Evolutionary conservation across 2,888 invertebrate genomes (phyloP), one percentile per base, ranked within the genome.

Genomic region (Chesias legatella): DNA sequence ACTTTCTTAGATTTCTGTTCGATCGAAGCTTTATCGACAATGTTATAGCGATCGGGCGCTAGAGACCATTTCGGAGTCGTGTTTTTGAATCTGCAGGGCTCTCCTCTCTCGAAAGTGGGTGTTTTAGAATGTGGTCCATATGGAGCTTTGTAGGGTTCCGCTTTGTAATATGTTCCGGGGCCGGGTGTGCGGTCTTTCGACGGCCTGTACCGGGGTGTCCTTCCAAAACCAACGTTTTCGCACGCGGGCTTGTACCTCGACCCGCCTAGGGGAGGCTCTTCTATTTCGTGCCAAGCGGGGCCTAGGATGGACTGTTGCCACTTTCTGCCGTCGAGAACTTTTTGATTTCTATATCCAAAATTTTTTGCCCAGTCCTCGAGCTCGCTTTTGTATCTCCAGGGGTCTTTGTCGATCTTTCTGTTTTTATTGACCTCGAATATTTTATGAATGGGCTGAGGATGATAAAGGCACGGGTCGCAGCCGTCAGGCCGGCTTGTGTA

Each of bases 351-450:
- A 41, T 82, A 86, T 3, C 85, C 85, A 22, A 86, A 68, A 51
- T 86, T 80, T 47, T 56, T 57, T 1, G 78, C 65, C 85, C 85
- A 86, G 13, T 79, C 80, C 51, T 85, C 85, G 7, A 84, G 54
- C 43, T 82, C 81, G 6, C 47, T 69, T 56, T 84, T 81, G 45
- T 75, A 77, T 43, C 58, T 66, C 85, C 85, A 86, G 1, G 80
- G 77, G 27, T 80, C 79, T 53, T 79, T 77, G 22, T 60, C 55
- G 6, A 37, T 49, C 29, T 51, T 63, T 28, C 51, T 60, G 23
- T 53, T 58, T 43, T 57, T 70, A 21, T 67, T 75, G 3, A 69
- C 56, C 50, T 68, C 66, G 45, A 65, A 82, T 37, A 76, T 58
- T 42, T 60, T 53, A 23, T 68, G 34, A 1, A 74, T 53, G 1